Base-by-base conservation (phyloP, 2,797 vertebrate species). In the Lepus townsendii region DNA sequence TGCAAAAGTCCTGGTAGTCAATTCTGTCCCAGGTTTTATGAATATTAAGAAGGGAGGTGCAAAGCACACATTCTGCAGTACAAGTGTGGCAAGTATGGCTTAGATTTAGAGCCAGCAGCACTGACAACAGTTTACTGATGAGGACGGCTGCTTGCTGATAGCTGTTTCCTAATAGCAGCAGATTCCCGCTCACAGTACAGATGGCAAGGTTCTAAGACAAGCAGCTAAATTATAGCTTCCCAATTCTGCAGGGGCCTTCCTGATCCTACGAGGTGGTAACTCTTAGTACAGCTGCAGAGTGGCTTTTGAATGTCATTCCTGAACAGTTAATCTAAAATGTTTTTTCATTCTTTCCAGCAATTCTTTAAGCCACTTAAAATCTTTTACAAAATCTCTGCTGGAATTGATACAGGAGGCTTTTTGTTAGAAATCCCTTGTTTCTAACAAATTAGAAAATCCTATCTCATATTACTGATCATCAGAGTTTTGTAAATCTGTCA, bases 321-420 rank as follows among this genome's bases (percentile, higher is more conserved):
- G 27, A 95, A 90, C 94, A 77, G 83, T 91, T 68, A 73, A 57
- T 7, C 27, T 32, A 52, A 3, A 71, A 10, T 52, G 5, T 93
- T 89, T 65, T 62, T 87, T 57, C 30, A 82, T 54, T 87, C 35
- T 91, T 96, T 50, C n/a, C 26, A 82, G 78, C 20, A 91, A 73
- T 65, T 83, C 14, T 54, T 32, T 32, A 86, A 83, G 24, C n/a
- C 65, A 66, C 60, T 78, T 93, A 69, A 88, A 82, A 62, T 84
- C 47, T 68, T 89, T 82, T 26, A 69, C 63, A 71, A 95, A 91
- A 85, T 68, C 62, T 91, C 63, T 91, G 78, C 69, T 80, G 88
- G 60, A 84, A 91, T 38, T 68, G 66, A 13, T 88, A 38, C 4
- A 71, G 24, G 32, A n/a, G 42, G 19, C 65, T 42, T 65, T n/a